Evolutionary conservation across 1,140 invertebrate genomes (phyloP), one percentile per base, ranked within the genome.

Genomic region (Drosophila orosa): DNA sequence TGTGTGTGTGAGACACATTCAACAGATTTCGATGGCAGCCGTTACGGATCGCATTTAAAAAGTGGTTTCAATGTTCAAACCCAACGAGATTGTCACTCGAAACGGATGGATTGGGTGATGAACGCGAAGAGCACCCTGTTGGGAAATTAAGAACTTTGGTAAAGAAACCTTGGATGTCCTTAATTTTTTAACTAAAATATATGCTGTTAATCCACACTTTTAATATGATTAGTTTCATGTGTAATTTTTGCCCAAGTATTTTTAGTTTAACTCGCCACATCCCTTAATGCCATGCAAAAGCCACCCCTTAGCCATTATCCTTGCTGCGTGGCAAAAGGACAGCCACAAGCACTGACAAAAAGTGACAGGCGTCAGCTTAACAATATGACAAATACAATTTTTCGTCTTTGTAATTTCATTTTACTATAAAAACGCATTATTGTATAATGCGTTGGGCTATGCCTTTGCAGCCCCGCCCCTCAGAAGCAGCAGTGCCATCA

Each of bases 351-450:
- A 57, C 61, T 47, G 42, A 60, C 57, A 48, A 73, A 78, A 85
- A 86, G 61, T 87, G 82, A 85, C 82, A 79, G 77, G 59, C 80
- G 81, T 89, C 80, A 89, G 84, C 84, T 89, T 80, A 89, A 89
- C 84, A 89, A 89, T 89, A 84, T 89, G 84, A 89, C 84, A 89
- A 89, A 89, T 84, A 90, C 80, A 90, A 89, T 90, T 89, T 89
- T 90, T 90, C 84, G 68, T 89, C 76, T 77, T 66, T 68, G 74
- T 84, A 80, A 89, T 87, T 80, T 83, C 68, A 80, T 84, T 87
- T 89, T 66, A 80, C 83, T 87, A 79, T 82, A 73, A 89, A 85
- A 86, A 77, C 79, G 83, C 83, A 87, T 87, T 87, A 87, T 77
- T 65, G 63, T 80, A 89, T 87, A 87, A 87, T 87, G 85, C 84